Percentiles rank a stretch among this genome's conserved stretches.
Conservation (phyloP, 2,113 vertebrate genomes). For the Merops nubicus region DNA sequence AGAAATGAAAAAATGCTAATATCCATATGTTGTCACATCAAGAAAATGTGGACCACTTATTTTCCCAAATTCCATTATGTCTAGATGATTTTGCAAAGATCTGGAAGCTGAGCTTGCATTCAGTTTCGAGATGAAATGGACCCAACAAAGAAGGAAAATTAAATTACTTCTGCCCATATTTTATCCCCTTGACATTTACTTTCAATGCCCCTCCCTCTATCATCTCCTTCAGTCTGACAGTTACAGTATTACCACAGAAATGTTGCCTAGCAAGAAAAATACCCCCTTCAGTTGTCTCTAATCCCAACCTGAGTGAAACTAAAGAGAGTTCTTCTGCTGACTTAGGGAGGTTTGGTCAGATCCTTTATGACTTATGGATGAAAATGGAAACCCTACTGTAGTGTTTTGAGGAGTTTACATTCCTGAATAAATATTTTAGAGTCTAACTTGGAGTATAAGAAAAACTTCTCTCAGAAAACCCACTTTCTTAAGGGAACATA, state of each 20-base stretch:
- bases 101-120: constrained; percentile 23
- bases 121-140: constrained; percentile 18
- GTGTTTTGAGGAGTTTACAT: neutral
- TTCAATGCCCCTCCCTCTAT: neutral
- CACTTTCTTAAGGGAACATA: neutral
- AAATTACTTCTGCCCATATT: constrained; percentile 42
- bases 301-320: neutral
- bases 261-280: neutral
- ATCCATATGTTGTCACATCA: constrained; percentile 21
- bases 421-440: neutral
- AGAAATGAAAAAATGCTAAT: constrained; percentile 31
- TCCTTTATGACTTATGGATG: neutral
- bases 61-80: constrained; percentile 55
- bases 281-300: neutral
- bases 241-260: constrained; percentile 4
- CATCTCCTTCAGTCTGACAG: neutral
- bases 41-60: neutral
- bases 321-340: neutral
- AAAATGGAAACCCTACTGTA: neutral
- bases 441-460: neutral
- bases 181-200: constrained; percentile 55
- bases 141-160: constrained; percentile 31
- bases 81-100: constrained; percentile 21
- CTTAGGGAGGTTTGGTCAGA: neutral
- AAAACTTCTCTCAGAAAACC: neutral